Base-by-base conservation (phyloP, 2,113 vertebrate genomes). In the Hippocampus mohnikei region DNA sequence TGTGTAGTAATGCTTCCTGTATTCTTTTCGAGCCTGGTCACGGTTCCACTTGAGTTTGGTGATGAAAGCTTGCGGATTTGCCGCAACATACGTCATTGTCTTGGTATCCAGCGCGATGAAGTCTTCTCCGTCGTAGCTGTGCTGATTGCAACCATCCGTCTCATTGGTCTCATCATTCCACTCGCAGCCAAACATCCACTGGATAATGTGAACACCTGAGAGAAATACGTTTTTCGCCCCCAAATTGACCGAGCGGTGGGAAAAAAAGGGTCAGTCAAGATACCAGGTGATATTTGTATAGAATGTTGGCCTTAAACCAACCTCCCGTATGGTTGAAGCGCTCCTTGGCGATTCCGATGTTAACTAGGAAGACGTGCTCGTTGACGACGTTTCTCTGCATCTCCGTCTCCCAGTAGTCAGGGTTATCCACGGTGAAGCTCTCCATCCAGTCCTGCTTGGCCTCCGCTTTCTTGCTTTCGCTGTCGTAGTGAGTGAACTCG, bases 251-350 rank as follows among this genome's bases (percentile, higher is more conserved):
- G 5, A 44, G 42, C 42, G 29, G 29, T 33, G 29, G 29, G 5
- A 33, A 33, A 33, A 33, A 5, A 33, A 33, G 29, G 4, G 29
- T 33, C 29, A 33, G 29, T 33, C 29, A 33, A 33, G 29, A 33
- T 33, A 33, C 29, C 29, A 33, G 29, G 29, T 33, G 29, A 48
- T 48, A 48, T 48, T 18, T 48, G 13, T 3, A 48, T 5, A 5
- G 16, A 48, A 50, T 5, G 48, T 46, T 46, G 48, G 48, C 46
- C 12, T 9, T 61, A 1, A 74, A 82, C 79, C 73, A 60, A 89
- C 87, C 85, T 79, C 55, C 65, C 76, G 81, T 82, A 44, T 88
- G 84, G 78, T 86, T 87, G 58, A 89, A 37, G 20, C 77, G 69
- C 0, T 2, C 0, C 75, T 73, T 87, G 27, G 0, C 0, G 40